These are phyloP conservation scores for Sphenopsis melanotis DNA, from an alignment of 2,797 vertebrate species.

Conservation along the genomic window DNA sequence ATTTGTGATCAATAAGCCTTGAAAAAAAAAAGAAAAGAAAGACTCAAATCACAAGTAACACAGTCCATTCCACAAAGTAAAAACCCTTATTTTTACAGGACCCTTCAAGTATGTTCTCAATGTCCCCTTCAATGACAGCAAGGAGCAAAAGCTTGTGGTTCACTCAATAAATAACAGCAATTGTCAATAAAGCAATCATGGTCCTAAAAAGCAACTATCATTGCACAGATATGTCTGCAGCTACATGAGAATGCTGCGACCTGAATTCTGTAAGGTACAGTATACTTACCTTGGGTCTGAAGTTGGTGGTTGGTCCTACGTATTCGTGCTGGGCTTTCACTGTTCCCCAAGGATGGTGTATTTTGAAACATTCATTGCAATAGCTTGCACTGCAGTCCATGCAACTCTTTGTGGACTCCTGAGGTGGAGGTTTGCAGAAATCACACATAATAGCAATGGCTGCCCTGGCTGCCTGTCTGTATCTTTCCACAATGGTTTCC, in stretches of 20 bases:
- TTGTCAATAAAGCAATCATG: background rate
- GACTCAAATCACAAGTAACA: background rate
- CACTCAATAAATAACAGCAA: background rate
- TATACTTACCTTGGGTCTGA: constrained; percentile 88
- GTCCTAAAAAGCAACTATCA: background rate
- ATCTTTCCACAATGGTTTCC: constrained; percentile 95
- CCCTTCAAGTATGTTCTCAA: background rate
- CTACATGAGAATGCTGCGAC: background rate
- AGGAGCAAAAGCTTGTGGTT: background rate
- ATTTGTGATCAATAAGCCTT: background rate
- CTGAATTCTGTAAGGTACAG: background rate
- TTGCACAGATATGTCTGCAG: background rate
- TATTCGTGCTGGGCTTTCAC: constrained; percentile 95
- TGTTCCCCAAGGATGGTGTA: constrained; percentile 95
- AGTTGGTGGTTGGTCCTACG: constrained; percentile 93
- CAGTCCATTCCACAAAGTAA: background rate
- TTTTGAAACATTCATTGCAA: constrained; percentile 97
- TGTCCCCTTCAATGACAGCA: background rate
- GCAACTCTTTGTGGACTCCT: constrained; percentile 97
- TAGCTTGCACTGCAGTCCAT: constrained; percentile 97
- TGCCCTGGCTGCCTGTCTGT: constrained; percentile 92
- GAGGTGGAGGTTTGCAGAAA: constrained; percentile 89
- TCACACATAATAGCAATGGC: constrained; percentile 95
- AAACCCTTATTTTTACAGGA: background rate
- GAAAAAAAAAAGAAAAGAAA: background rate